A percentile compares a stretch with the other conserved stretches of the same genome.
These are phyloP conservation scores for Dryobotodes eremita DNA, from an alignment of 2,888 invertebrate species.

Conservation along the genomic window DNA sequence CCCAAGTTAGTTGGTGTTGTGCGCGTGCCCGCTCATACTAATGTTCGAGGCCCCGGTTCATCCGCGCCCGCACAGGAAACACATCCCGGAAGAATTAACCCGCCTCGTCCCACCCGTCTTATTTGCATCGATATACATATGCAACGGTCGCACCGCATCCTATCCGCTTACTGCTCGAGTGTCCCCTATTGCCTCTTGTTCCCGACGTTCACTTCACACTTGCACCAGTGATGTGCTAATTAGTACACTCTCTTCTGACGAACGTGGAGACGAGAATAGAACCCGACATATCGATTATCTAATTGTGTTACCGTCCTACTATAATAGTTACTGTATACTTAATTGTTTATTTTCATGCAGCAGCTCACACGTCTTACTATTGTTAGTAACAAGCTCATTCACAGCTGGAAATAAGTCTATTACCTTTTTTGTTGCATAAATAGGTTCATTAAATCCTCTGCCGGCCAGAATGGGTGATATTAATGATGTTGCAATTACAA, in stretches of 20 bases:
- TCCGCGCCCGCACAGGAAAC: conserved; percentile 83
- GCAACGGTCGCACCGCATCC: conserved; percentile 66
- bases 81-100: conserved; percentile 90
- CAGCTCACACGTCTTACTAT: conserved; percentile 16
- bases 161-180: conserved; percentile 62
- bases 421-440: not conserved
- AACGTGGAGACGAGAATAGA: conserved; percentile 42
- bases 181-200: conserved; percentile 53
- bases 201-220: conserved; percentile 56
- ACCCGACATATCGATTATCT: conserved; percentile 48
- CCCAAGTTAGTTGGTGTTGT: conserved; percentile 41
- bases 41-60: conserved; percentile 68
- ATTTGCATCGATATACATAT: conserved; percentile 82
- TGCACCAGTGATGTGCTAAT: conserved; percentile 61
- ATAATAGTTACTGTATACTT: conserved; percentile 10
- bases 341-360: conserved; percentile 32
- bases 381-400: conserved; percentile 19
- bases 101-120: conserved; percentile 77
- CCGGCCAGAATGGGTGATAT: not conserved
- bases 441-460: not conserved
- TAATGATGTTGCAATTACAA: not conserved
- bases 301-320: conserved; percentile 22
- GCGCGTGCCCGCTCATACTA: conserved; percentile 83
- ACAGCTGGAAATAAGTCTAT: conserved; percentile 1
- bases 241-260: conserved; percentile 50